Base-by-base conservation (phyloP, 2,797 vertebrate genomes). In the Sebastes hubbsi region DNA sequence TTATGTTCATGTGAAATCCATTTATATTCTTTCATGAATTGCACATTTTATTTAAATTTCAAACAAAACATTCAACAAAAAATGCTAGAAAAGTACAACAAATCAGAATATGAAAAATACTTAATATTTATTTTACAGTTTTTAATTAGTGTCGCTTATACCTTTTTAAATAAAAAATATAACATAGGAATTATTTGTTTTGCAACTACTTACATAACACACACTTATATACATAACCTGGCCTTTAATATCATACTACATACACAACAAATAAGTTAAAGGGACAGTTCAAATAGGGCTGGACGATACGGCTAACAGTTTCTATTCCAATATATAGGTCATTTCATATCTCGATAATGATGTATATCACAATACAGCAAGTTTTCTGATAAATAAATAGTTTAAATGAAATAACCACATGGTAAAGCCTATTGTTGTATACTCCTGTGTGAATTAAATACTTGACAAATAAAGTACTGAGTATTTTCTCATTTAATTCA, bases 221-320 rank as follows among this genome's bases (percentile, higher is more conserved):
- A 24, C 6, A 25, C 29, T 34, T 16, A 12, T 13, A 56, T n/a
- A 54, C 1, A 58, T 52, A 61, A 30, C 16, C 18, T 66, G 20
- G 11, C 30, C 1, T 62, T 58, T 22, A 54, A 49, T 62, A 61
- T 67, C 6, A 30, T 14, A 4, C 3, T 58, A 63, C 4, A 73
- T 10, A 30, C 18, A 46, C 46, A 60, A 11, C 11, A 6, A 71
- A 8, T 42, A 12, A 9, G 6, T 52, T 38, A 46, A 72, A 73
- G 32, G 20, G 8, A 20, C 13, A 11, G 34, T 49, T 5, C 11
- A 14, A 16, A 16, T 46, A 46, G 42, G 16, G 42, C 6, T 46
- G 16, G 0, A 18, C 6, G 42, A 18, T 46, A 18, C 3, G 16
- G 42, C 42, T 0, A 46, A 46, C 6, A 46, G 6, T 16, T 46